Percentiles rank a stretch among this genome's conserved stretches.
These are phyloP conservation scores for Chaetodon auriga DNA, from an alignment of 2,113 vertebrate species.

Conservation along the genomic window DNA sequence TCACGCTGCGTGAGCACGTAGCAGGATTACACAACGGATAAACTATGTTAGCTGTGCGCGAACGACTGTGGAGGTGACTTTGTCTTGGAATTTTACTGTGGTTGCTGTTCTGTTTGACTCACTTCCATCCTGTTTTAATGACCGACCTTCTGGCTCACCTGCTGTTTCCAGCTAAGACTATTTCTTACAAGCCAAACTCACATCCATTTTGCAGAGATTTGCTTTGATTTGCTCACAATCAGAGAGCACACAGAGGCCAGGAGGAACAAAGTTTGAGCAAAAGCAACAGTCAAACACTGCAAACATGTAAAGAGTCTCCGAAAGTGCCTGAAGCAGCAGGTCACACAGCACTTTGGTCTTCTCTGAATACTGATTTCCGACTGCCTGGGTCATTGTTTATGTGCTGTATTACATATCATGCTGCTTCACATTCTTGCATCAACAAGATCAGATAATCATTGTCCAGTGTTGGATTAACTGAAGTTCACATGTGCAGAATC, in stretches of 20 bases:
- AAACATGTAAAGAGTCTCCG: background rate
- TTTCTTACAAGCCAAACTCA: background rate
- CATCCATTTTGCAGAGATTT: background rate
- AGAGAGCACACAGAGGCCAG: background rate
- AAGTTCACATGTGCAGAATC: background rate
- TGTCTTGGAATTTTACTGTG: background rate
- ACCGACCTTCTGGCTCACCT: background rate
- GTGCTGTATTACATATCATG: background rate
- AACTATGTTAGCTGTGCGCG: background rate
- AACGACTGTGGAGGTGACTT: background rate
- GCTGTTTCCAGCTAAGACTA: background rate
- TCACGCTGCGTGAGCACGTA: background rate
- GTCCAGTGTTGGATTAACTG: background rate
- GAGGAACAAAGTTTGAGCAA: background rate
- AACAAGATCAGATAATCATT: background rate
- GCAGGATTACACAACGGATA: constrained; percentile 2
- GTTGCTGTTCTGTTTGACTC: background rate
- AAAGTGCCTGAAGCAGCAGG: background rate
- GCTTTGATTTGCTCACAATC: background rate
- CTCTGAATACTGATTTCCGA: background rate
- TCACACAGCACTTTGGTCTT: background rate
- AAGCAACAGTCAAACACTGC: background rate
- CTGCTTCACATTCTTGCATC: no score
- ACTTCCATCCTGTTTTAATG: background rate
- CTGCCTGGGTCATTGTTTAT: background rate